Evolutionary conservation across 2,797 vertebrate species (phyloP).

Genomic region (Microctenopoma stevenorrisi): DNA sequence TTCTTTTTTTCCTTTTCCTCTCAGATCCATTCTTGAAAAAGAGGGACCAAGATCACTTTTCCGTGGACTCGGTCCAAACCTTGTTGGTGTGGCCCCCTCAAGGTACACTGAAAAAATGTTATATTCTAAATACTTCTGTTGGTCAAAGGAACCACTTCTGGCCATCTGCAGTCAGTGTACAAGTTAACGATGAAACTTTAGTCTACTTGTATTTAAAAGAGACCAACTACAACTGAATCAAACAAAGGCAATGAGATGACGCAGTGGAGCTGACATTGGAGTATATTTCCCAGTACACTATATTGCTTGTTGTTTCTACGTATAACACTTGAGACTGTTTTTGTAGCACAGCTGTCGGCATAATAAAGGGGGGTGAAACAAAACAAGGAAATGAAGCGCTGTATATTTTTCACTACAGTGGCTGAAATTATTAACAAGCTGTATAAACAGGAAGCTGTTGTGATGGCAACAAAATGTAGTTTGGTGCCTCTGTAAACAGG

Average conservation of each 20-base stretch:
- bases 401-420: conserved; percentile 23
- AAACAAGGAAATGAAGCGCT: not conserved
- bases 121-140: not conserved
- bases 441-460: conserved; percentile 52
- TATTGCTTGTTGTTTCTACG: not conserved
- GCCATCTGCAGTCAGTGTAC: not conserved
- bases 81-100: conserved; percentile 97
- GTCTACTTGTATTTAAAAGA: conserved; percentile 4
- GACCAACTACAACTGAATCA: conserved; percentile 7
- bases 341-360: not conserved
- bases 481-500: not conserved
- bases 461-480: conserved; percentile 7
- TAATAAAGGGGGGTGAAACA: not conserved
- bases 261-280: too few species aligned
- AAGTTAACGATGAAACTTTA: not conserved
- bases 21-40: conserved; percentile 97
- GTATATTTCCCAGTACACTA: not conserved
- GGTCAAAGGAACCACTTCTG: not conserved
- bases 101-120: conserved; percentile 84
- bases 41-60: conserved; percentile 98
- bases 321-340: not conserved
- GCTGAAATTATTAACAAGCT: not conserved
- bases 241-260: not conserved
- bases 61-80: conserved; percentile 95
- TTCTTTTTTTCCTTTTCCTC: conserved; percentile 19